phyloP scores from a whole-genome alignment of 2,113 vertebrate genomes.

The Oenanthe melanoleuca region DNA sequence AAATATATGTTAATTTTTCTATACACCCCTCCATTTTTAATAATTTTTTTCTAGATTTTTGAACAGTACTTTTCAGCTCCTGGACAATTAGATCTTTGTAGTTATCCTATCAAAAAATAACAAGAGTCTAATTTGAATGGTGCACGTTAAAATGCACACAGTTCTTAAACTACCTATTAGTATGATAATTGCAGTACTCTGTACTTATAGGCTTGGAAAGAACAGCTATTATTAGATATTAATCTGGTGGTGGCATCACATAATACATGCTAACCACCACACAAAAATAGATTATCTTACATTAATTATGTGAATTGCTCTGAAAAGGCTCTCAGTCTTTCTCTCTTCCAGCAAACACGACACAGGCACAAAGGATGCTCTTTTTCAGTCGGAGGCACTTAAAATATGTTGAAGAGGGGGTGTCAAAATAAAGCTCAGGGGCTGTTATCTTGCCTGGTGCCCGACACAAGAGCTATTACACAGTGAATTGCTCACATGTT shows the following conservation, averaged over 20 bases:
- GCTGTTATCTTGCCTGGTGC: background rate
- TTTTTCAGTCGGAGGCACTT: background rate
- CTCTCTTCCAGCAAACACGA: background rate
- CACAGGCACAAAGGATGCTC: background rate
- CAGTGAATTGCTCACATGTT: background rate
- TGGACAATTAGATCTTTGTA: background rate
- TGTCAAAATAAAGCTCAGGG: background rate
- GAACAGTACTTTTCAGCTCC: background rate
- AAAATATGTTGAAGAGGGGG: background rate
- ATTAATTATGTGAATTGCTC: background rate
- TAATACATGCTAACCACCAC: background rate
- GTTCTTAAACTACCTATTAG: conserved; percentile 22
- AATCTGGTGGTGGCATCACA: background rate
- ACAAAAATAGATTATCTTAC: background rate
- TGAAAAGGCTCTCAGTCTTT: background rate
- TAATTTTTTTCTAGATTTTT: background rate
- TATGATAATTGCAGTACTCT: conserved; percentile 2
- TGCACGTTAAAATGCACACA: background rate
- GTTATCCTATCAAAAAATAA: background rate
- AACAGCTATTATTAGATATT: conserved; percentile 25
- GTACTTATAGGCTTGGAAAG: background rate
- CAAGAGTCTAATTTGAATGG: background rate
- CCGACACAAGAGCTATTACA: background rate
- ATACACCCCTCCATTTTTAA: background rate
- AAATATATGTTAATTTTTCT: background rate